These are phyloP conservation scores for Anoplopoma fimbria DNA, from an alignment of 2,113 vertebrate species.

Conservation along the genomic window DNA sequence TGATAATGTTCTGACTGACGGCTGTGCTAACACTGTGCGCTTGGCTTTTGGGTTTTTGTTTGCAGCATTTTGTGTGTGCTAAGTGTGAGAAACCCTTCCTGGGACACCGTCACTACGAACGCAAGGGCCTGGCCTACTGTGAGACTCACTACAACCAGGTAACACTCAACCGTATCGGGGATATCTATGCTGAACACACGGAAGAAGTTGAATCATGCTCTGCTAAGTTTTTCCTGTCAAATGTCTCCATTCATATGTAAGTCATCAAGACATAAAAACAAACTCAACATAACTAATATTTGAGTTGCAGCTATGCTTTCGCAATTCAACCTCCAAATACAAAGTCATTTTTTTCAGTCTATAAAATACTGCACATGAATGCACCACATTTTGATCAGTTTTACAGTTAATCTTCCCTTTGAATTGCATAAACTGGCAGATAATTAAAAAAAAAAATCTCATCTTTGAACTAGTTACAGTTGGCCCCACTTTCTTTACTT, in stretches of 20 bases:
- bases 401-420: background rate
- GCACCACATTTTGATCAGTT: background rate
- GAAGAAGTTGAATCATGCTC: background rate
- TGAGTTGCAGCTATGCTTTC: background rate
- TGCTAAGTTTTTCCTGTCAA: background rate
- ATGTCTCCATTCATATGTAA: background rate
- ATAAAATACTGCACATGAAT: background rate
- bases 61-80: conserved; percentile 98
- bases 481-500: background rate
- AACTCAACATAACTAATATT: background rate
- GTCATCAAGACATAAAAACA: background rate
- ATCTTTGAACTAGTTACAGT: background rate
- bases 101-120: conserved; percentile 97
- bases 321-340: background rate
- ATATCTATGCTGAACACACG: background rate
- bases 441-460: background rate
- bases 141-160: conserved; percentile 99
- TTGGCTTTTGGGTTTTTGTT: conserved; percentile 79
- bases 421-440: background rate
- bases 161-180: conserved; percentile 39
- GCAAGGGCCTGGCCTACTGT: conserved; percentile 97
- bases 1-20: conserved; percentile 47
- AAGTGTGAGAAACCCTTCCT: conserved; percentile 99
- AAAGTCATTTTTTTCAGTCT: background rate
- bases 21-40: conserved; percentile 65